phyloP scores from a whole-genome alignment of 2,113 vertebrate genomes.

The Melanerpes formicivorus region DNA sequence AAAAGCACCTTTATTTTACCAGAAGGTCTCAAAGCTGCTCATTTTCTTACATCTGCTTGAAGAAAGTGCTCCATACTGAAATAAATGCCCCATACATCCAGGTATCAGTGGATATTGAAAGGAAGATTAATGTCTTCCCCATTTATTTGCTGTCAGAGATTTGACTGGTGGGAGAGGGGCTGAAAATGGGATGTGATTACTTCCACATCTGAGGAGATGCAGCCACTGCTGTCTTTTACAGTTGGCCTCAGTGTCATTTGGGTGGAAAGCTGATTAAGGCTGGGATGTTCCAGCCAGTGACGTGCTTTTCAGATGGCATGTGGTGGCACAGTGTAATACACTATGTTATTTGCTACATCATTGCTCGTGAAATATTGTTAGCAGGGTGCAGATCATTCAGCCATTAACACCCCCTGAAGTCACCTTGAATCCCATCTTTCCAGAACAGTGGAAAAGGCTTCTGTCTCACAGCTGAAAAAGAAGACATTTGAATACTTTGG shows the following conservation, averaged over 20 bases:
- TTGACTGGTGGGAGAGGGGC: not conserved
- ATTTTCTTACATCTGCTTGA: not conserved
- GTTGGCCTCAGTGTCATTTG: not conserved
- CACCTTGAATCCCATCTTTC: constrained; percentile 67
- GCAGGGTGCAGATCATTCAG: constrained; percentile 32
- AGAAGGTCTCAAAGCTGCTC: not conserved
- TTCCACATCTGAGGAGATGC: not conserved
- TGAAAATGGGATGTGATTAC: not conserved
- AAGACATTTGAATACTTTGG: constrained; percentile 18
- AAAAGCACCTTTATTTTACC: not conserved
- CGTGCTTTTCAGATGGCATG: constrained; percentile 20
- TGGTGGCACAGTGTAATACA: constrained; percentile 40
- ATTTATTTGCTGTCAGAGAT: not conserved
- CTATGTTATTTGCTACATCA: constrained; percentile 55
- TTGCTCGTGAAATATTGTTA: constrained; percentile 63
- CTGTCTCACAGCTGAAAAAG: constrained; percentile 60
- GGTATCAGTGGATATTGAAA: not conserved
- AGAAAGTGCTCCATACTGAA: not conserved
- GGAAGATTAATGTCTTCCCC: not conserved
- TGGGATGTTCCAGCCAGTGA: constrained; percentile 11
- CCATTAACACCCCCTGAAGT: constrained; percentile 46
- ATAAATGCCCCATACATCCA: not conserved
- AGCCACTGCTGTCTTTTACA: not conserved
- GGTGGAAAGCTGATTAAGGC: not conserved
- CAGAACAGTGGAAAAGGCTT: constrained; percentile 45